Evolutionary conservation across 2,888 invertebrate genomes (phyloP).

Genomic region (Phaedon cochleariae): DNA sequence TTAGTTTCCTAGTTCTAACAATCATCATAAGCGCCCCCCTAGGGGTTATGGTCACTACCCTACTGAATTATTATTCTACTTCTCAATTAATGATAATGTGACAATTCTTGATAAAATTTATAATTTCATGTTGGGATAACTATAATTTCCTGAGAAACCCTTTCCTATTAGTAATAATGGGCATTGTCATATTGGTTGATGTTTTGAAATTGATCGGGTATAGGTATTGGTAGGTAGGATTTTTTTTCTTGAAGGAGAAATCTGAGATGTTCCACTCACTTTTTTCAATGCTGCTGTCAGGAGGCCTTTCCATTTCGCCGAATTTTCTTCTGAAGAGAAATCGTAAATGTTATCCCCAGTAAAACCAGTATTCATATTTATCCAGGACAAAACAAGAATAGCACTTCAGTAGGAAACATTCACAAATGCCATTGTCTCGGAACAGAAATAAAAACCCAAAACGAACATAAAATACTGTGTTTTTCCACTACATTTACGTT

Average conservation of each 20-base stretch:
- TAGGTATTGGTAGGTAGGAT: neutral
- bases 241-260: no score
- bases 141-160: no score
- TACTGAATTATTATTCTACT: no score
- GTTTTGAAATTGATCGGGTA: slow-evolving; percentile 25
- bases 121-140: no score
- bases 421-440: slow-evolving; percentile 46
- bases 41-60: no score
- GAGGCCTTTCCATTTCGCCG: slow-evolving; percentile 91
- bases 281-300: slow-evolving; percentile 87
- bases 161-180: no score
- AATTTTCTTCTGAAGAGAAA: slow-evolving; percentile 89
- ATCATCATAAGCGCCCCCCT: no score
- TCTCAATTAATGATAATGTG: no score
- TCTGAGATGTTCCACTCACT: slow-evolving; percentile 67
- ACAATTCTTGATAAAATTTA: no score
- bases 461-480: slow-evolving; percentile 43
- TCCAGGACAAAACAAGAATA: slow-evolving; percentile 31
- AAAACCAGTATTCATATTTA: slow-evolving; percentile 62
- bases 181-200: neutral
- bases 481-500: slow-evolving; percentile 49
- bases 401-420: slow-evolving; percentile 41
- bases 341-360: slow-evolving; percentile 73
- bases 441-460: slow-evolving; percentile 45
- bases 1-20: no score